Percentiles rank a stretch among this genome's conserved stretches.
Conservation (phyloP, 2,888 invertebrate species). For the Pseudeuparius sepicola region DNA sequence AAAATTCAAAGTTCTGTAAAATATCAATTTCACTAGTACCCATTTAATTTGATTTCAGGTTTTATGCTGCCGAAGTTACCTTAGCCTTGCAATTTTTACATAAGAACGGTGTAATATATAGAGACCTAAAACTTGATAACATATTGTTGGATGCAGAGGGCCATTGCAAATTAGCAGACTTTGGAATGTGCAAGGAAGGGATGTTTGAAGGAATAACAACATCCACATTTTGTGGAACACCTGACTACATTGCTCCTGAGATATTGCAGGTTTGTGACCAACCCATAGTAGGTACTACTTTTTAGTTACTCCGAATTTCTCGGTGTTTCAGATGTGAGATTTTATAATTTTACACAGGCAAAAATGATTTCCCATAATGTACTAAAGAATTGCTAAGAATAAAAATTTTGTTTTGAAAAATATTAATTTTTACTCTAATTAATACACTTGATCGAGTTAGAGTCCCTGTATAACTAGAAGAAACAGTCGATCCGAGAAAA, state of each 20-base stretch:
- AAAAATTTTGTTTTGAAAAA: too few species aligned
- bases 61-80: slow-evolving; percentile 98
- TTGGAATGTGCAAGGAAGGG: slow-evolving; percentile 92
- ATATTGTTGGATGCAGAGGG: slow-evolving; percentile 94
- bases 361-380: too few species aligned
- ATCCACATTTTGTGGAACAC: slow-evolving; percentile 98
- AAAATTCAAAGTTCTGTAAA: too few species aligned
- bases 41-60: too few species aligned
- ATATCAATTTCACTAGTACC: too few species aligned
- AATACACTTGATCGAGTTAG: too few species aligned
- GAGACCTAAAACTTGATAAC: slow-evolving; percentile 97
- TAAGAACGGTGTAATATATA: slow-evolving; percentile 93
- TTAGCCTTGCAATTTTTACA: slow-evolving; percentile 96
- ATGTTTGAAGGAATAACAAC: slow-evolving; percentile 81
- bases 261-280: slow-evolving; percentile 35
- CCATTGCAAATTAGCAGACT: slow-evolving; percentile 88
- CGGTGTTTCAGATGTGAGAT: neutral
- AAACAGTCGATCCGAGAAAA: too few species aligned
- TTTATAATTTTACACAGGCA: slow-evolving; percentile 1
- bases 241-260: slow-evolving; percentile 98
- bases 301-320: neutral
- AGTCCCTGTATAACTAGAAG: too few species aligned
- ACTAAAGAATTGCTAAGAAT: too few species aligned
- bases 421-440: too few species aligned
- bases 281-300: neutral